A percentile compares a stretch with the other conserved stretches of the same genome.
Evolutionary conservation across 1,140 invertebrate species (phyloP).

Genomic region (Cherax destructor): DNA sequence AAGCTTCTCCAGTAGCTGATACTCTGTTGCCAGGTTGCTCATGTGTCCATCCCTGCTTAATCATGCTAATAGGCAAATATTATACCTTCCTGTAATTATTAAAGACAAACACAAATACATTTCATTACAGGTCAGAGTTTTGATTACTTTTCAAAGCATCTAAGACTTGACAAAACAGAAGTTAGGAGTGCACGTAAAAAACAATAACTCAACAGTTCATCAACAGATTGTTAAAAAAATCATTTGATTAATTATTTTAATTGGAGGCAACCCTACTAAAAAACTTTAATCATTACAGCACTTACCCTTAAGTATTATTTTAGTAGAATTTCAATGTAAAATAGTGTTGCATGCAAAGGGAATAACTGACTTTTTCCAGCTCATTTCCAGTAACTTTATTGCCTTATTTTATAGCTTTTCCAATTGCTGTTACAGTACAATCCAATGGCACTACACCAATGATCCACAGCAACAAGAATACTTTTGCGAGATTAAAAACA

Average conservation of each 20-base stretch:
- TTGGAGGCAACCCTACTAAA: not conserved
- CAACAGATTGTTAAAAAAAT: not conserved
- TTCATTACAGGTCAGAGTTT: not conserved
- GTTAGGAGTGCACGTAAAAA: not conserved
- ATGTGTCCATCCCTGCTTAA: not conserved
- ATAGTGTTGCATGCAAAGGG: not conserved
- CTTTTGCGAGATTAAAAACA: too few species aligned
- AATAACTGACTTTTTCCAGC: not conserved
- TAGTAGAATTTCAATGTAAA: not conserved
- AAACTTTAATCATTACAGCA: not conserved
- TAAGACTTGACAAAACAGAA: not conserved
- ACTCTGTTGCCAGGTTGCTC: not conserved
- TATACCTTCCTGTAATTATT: not conserved
- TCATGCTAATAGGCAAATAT: not conserved
- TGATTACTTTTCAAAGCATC: conserved; percentile 2
- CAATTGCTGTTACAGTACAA: too few species aligned
- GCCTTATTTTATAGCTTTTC: too few species aligned
- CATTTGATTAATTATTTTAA: not conserved
- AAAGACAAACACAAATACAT: not conserved
- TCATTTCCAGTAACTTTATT: not conserved
- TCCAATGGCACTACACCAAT: too few species aligned
- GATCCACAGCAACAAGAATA: too few species aligned
- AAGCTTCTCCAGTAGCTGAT: not conserved
- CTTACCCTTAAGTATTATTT: not conserved
- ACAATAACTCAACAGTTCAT: not conserved